These are phyloP conservation scores for Chorisops tibialis DNA, from an alignment of 2,888 invertebrate genomes.

Conservation along the genomic window DNA sequence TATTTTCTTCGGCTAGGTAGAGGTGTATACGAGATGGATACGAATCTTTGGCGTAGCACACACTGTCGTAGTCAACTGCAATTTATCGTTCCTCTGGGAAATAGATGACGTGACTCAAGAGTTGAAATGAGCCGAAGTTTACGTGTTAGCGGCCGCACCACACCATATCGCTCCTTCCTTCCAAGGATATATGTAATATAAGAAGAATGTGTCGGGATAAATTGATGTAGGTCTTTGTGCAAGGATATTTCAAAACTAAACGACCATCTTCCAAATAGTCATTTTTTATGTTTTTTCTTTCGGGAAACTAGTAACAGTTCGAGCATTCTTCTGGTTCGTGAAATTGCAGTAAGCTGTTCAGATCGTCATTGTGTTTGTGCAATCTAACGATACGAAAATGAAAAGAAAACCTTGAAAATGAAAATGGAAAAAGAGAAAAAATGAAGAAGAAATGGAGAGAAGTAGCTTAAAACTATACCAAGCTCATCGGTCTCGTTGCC, in stretches of 20 bases:
- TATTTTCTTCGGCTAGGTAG: too few species aligned
- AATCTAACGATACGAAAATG: neutral
- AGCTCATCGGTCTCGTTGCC: neutral
- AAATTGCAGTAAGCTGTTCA: conserved; percentile 13
- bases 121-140: conserved; percentile 31
- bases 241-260: conserved; percentile 24
- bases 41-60: conserved; percentile 9
- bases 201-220: conserved; percentile 8
- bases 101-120: conserved; percentile 33
- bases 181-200: conserved; percentile 2
- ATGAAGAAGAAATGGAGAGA: neutral
- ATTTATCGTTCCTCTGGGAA: conserved; percentile 33
- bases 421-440: neutral
- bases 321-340: neutral
- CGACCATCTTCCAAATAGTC: conserved; percentile 23
- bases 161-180: neutral
- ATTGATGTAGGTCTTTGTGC: conserved; percentile 24
- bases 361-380: conserved; percentile 15
- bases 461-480: conserved; percentile 3
- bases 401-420: neutral
- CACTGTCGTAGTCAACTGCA: conserved; percentile 32
- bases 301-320: conserved; percentile 16
- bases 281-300: conserved; percentile 3
- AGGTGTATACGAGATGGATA: conserved; percentile 2
- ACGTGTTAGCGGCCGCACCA: conserved; percentile 27